Conservation (phyloP, 1,140 invertebrate genomes). For the Scaptomyza montana region DNA sequence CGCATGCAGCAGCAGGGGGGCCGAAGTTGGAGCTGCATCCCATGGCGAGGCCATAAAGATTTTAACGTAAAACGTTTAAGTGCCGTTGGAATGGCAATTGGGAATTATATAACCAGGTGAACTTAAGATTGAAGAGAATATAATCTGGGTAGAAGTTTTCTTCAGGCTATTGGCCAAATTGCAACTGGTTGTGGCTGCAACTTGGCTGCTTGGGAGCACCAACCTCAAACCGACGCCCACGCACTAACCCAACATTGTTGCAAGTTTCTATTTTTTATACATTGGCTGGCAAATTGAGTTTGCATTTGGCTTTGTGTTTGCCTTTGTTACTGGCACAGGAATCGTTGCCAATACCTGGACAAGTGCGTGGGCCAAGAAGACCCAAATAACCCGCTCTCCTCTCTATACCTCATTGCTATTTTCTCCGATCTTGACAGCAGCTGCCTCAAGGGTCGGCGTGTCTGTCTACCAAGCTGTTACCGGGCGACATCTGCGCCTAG, state of each 20-base stretch:
- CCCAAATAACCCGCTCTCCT: not conserved
- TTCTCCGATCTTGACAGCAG: slow-evolving; percentile 23
- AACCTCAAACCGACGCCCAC: slow-evolving; percentile 31
- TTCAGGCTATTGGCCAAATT: slow-evolving; percentile 4
- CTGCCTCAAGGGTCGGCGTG: slow-evolving; percentile 52
- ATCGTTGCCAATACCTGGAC: slow-evolving; percentile 46
- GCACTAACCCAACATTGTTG: slow-evolving; percentile 31
- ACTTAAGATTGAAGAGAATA: slow-evolving; percentile 24
- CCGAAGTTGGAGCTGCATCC: slow-evolving; percentile 1
- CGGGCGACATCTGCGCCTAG: slow-evolving; percentile 70
- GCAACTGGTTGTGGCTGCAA: slow-evolving; percentile 8
- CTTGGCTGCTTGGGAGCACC: slow-evolving; percentile 7
- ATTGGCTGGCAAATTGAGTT: slow-evolving; percentile 59
- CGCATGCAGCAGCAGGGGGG: slow-evolving; percentile 4
- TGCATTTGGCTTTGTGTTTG: slow-evolving; percentile 42
- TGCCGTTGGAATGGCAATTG: slow-evolving; percentile 29
- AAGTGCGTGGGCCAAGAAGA: slow-evolving; percentile 64
- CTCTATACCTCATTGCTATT: not conserved
- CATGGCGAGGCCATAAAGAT: slow-evolving; percentile 54
- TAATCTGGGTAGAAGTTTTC: slow-evolving; percentile 21
- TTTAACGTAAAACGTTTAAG: slow-evolving; percentile 50
- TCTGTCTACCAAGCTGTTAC: not conserved
- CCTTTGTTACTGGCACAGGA: slow-evolving; percentile 22
- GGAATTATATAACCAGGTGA: slow-evolving; percentile 45
- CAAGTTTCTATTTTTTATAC: slow-evolving; percentile 3